Base-by-base conservation (phyloP, 1,140 invertebrate genomes). In the Harpegnathos saltator region DNA sequence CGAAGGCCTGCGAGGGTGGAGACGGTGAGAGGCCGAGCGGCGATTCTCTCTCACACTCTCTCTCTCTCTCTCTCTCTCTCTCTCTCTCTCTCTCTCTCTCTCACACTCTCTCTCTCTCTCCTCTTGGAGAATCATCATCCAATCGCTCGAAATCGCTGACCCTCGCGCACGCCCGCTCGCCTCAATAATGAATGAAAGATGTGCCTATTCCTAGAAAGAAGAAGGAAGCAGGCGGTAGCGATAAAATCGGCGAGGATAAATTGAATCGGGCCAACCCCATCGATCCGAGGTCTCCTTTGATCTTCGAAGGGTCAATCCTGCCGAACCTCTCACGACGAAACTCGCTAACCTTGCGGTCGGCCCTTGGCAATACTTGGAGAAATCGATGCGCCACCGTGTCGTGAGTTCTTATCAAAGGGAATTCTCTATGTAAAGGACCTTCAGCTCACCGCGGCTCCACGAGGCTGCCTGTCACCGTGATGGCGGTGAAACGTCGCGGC, bases 281-380 rank as follows among this genome's bases (percentile, higher is more conserved):
- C 90, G 90, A 91, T 92, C 89, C 85, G 80, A 68, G 50, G 72
- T 26, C 66, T 84, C 85, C 90, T 92, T 92, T 92, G 91, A 92
- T 92, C 87, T 91, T 91, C 68, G 83, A 91, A 89, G 91, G 89
- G 84, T 89, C 86, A 83, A 88, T 85, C 73, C 78, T 75, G 72
- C 68, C 54, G 52, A 62, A 72, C 26, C 72, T 82, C 26, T 59
- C 68, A 44, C 74, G 75, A 58, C 44, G 73, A 85, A 72, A 63
- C 38, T 80, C 66, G 74, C 77, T 85, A 83, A 85, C 73, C 74
- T 82, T 88, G 84, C 56, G 85, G 87, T 87, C 66, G 74, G 75
- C 65, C 84, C 83, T 71, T 88, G 56, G 83, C 68, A 84, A 85
- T 88, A 89, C 83, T 89, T 73, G 15, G 61, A 82, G 78, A 88